These are phyloP conservation scores for Drosophila sproati DNA, from an alignment of 1,140 invertebrate species.

Conservation along the genomic window DNA sequence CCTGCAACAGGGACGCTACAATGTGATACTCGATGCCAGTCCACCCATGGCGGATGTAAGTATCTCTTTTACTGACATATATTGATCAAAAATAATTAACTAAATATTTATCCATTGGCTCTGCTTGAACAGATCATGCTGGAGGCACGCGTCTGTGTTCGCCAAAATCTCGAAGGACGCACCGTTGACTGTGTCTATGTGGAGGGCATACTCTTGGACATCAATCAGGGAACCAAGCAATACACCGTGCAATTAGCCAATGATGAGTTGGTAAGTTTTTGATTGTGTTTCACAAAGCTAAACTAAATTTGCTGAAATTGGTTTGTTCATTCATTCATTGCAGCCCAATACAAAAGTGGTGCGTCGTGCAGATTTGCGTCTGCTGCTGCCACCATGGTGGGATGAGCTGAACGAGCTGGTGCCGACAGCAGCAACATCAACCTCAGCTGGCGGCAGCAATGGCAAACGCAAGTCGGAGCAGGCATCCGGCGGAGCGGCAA, in stretches of 20 bases:
- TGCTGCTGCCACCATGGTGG: slow-evolving; percentile 96
- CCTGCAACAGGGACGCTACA: slow-evolving; percentile 91
- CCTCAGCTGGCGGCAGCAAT: slow-evolving; percentile 33
- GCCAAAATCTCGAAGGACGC: slow-evolving; percentile 77
- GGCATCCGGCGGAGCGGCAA: slow-evolving; percentile 7
- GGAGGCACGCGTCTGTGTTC: slow-evolving; percentile 85
- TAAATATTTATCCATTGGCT: background rate
- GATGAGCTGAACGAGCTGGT: slow-evolving; percentile 94
- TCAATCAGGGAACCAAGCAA: slow-evolving; percentile 89
- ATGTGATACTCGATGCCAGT: slow-evolving; percentile 96
- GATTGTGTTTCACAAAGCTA: background rate
- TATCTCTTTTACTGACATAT: background rate
- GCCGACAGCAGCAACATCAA: slow-evolving; percentile 38
- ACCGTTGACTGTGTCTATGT: slow-evolving; percentile 89
- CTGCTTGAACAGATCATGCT: slow-evolving; percentile 84
- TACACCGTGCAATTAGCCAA: slow-evolving; percentile 90
- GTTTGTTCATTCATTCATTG: background rate
- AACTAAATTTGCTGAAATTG: background rate
- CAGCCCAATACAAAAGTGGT: slow-evolving; percentile 86
- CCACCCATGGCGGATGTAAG: slow-evolving; percentile 89
- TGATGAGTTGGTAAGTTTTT: slow-evolving; percentile 54
- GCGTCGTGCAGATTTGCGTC: slow-evolving; percentile 92
- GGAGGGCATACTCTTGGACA: slow-evolving; percentile 92
- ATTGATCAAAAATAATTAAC: background rate
- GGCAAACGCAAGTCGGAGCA: slow-evolving; percentile 48